Base-by-base conservation (phyloP, 2,113 vertebrate genomes). In the Gallinago media region DNA sequence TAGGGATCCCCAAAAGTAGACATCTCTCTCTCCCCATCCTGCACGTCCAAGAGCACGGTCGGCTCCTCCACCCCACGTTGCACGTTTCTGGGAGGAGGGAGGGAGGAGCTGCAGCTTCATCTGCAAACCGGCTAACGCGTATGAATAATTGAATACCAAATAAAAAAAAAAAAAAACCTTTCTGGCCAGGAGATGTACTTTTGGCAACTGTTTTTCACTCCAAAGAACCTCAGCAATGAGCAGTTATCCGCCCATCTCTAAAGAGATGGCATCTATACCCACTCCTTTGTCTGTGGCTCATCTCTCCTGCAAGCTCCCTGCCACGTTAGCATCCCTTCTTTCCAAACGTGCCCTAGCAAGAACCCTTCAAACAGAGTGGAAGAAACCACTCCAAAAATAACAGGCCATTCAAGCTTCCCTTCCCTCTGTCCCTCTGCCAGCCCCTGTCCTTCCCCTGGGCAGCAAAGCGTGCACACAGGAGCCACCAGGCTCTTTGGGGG, bases 121-220 rank as follows among this genome's bases (percentile, higher is more conserved):
- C 97, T 98, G 97, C 92, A 95, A 94, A 96, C 66, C 95, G 96
- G 96, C 96, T 96, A 97, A 76, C 92, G 89, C 78, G 31, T 95
- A 96, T 97, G 96, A 98, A 98, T 97, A 98, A 98, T 97, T 97
- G 93, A 97, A 80, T 49, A 96, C 83, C 88, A 92, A 32, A 66
- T 79, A 94, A 15, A 27, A 89, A 27, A 89, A 27, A 89, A 27
- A 89, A 94, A 88, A 58, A 11, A 12, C 72, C 84, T 92, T 96
- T 90, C 73, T 94, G 94, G 93, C 76, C 78, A 94, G 91, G 47
- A 94, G 83, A 96, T 85, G 36, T 84, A 73, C 38, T 79, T 82
- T 50, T n/a, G 73, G 49, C 95, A 44, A 87, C 52, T 3, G 71
- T 80, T 88, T 54, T 79, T 78, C 42, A 38, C 85, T 72, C 59